Percentiles rank a stretch among this genome's conserved stretches.
phyloP scores from a whole-genome alignment of 1,140 invertebrate species.

The Meloidogyne exigua region DNA sequence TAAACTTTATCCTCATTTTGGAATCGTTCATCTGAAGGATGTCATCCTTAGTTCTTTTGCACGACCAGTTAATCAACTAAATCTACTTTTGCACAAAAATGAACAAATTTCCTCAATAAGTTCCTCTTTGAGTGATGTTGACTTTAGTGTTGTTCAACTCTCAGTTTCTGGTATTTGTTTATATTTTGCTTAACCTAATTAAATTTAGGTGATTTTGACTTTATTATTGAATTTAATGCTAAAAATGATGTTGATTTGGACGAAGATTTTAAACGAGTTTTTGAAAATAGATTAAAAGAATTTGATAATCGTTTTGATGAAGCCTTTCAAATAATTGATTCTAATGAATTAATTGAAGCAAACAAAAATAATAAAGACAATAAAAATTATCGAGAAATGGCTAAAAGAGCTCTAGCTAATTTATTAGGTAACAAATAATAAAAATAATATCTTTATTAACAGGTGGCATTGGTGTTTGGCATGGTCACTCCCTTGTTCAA shows the following conservation, averaged over 20 bases:
- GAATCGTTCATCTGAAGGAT: conserved; percentile 27
- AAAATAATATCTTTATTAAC: conserved; percentile 72
- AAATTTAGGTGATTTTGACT: conserved; percentile 16
- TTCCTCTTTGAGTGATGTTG: neutral
- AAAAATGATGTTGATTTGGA: neutral
- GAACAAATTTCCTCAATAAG: neutral
- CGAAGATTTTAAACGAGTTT: neutral
- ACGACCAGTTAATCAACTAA: neutral
- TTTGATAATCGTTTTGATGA: conserved; percentile 24
- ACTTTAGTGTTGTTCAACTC: conserved; percentile 33
- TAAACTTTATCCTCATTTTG: conserved; percentile 11
- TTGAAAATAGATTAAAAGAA: conserved; percentile 20
- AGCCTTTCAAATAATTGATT: conserved; percentile 25
- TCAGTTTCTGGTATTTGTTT: conserved; percentile 18
- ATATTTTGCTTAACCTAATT: neutral
- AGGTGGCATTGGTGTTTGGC: conserved; percentile 76
- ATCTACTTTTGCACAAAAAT: conserved; percentile 23
- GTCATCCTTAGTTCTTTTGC: conserved; percentile 29
- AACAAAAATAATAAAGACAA: neutral
- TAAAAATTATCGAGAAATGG: conserved; percentile 62
- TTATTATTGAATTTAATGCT: conserved; percentile 21
- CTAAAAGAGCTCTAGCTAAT: conserved; percentile 74
- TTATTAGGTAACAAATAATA: conserved; percentile 74
- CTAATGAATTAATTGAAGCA: neutral
- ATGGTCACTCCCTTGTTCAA: conserved; percentile 33